phyloP scores from a whole-genome alignment of 2,113 vertebrate species.

The Cervus canadensis region DNA sequence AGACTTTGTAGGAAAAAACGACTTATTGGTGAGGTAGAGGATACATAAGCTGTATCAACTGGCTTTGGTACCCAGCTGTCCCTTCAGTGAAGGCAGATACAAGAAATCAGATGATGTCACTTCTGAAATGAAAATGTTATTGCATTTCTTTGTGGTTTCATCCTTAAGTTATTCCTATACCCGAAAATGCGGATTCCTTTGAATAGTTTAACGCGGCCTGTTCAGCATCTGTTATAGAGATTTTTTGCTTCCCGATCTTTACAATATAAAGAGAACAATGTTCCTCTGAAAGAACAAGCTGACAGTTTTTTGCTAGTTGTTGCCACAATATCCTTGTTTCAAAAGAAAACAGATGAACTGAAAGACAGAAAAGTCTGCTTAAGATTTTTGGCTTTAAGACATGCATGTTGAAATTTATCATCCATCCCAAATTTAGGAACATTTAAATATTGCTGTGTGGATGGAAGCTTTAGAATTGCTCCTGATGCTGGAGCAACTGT shows the following conservation, averaged over 20 bases:
- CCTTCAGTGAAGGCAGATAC: neutral
- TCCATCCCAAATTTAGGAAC: neutral
- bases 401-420: neutral
- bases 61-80: neutral
- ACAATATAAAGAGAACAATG: neutral
- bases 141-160: neutral
- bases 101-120: neutral
- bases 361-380: neutral
- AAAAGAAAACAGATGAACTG: neutral
- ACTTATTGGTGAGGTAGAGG: neutral
- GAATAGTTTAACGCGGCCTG: neutral
- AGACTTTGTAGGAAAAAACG: neutral
- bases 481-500: neutral
- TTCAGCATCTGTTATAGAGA: neutral
- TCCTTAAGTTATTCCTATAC: neutral
- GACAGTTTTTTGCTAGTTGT: neutral
- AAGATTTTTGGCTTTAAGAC: neutral
- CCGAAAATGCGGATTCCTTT: neutral
- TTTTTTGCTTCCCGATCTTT: neutral
- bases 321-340: neutral
- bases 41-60: neutral
- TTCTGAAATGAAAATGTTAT: neutral
- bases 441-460: neutral
- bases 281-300: neutral
- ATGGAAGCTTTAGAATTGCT: neutral